Conservation (phyloP, 2,888 invertebrate genomes). For the Eulithis prunata region DNA sequence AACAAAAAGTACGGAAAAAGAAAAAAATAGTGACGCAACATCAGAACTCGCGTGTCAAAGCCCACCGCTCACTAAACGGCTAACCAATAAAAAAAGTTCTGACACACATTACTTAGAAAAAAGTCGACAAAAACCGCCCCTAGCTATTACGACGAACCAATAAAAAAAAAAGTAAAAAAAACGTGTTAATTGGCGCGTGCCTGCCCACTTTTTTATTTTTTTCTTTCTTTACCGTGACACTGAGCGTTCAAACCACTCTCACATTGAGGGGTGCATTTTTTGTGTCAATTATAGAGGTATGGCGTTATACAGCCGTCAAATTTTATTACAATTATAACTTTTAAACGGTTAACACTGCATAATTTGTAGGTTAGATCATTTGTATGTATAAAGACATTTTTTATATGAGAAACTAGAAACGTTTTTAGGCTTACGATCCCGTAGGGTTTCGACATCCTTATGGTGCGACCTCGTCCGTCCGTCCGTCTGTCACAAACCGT, state of each 20-base stretch:
- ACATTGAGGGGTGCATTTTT: slow-evolving; percentile 75
- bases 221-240: slow-evolving; percentile 51
- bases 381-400: slow-evolving; percentile 41
- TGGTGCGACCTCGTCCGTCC: too few relatives aligned
- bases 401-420: slow-evolving; percentile 10
- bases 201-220: slow-evolving; percentile 65
- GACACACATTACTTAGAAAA: slow-evolving; percentile 62
- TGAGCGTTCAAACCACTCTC: slow-evolving; percentile 48
- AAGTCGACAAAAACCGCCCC: slow-evolving; percentile 73
- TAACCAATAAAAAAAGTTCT: slow-evolving; percentile 59
- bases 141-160: slow-evolving; percentile 65
- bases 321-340: slow-evolving; percentile 71
- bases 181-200: slow-evolving; percentile 78
- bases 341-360: slow-evolving; percentile 58
- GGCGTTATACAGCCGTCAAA: slow-evolving; percentile 56
- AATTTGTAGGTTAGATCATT: slow-evolving; percentile 49
- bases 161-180: slow-evolving; percentile 72
- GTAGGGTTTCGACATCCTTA: too few relatives aligned
- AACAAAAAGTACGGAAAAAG: slow-evolving; percentile 45
- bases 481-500: too few relatives aligned
- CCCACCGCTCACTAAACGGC: slow-evolving; percentile 63
- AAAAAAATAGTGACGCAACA: slow-evolving; percentile 43
- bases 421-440: too few relatives aligned
- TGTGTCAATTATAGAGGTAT: slow-evolving; percentile 67
- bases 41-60: slow-evolving; percentile 75